Percentiles rank a stretch among this genome's conserved stretches.
Conservation (phyloP, 2,888 invertebrate species). For the Cosmorhoe ocellata region DNA sequence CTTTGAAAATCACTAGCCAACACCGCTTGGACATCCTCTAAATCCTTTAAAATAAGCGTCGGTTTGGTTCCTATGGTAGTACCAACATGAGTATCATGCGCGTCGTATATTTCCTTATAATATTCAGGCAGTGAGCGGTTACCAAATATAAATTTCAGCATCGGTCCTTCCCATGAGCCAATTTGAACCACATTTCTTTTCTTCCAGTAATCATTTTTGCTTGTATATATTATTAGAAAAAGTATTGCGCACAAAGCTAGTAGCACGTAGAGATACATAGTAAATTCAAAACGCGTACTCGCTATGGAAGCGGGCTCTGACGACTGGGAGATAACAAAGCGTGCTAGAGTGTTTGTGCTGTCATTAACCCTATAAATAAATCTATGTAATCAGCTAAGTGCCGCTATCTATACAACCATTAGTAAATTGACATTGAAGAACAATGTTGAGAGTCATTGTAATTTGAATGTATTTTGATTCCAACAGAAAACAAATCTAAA, state of each 20-base stretch:
- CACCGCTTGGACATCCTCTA: slow-evolving; percentile 57
- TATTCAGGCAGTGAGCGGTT: slow-evolving; percentile 53
- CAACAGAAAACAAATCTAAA: no score
- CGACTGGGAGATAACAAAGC: slow-evolving; percentile 5
- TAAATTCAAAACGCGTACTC: not conserved
- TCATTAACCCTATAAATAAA: not conserved
- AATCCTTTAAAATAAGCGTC: slow-evolving; percentile 49
- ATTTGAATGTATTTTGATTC: no score
- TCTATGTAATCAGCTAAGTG: no score
- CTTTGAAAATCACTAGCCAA: slow-evolving; percentile 55
- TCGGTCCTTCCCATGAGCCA: slow-evolving; percentile 27
- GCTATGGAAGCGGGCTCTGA: not conserved
- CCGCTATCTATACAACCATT: no score
- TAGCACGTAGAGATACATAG: slow-evolving; percentile 30
- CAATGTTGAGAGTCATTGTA: no score
- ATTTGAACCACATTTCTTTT: slow-evolving; percentile 51
- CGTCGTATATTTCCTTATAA: slow-evolving; percentile 52
- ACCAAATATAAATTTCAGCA: slow-evolving; percentile 48
- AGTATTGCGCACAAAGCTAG: slow-evolving; percentile 37
- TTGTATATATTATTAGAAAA: slow-evolving; percentile 26
- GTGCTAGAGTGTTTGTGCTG: not conserved
- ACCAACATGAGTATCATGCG: slow-evolving; percentile 48
- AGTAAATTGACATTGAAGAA: no score
- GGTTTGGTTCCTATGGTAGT: slow-evolving; percentile 46
- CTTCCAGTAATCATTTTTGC: slow-evolving; percentile 54